A percentile compares a stretch with the other conserved stretches of the same genome.
Evolutionary conservation across 2,888 invertebrate species (phyloP).

Genomic region (Ferdinandea cuprea): DNA sequence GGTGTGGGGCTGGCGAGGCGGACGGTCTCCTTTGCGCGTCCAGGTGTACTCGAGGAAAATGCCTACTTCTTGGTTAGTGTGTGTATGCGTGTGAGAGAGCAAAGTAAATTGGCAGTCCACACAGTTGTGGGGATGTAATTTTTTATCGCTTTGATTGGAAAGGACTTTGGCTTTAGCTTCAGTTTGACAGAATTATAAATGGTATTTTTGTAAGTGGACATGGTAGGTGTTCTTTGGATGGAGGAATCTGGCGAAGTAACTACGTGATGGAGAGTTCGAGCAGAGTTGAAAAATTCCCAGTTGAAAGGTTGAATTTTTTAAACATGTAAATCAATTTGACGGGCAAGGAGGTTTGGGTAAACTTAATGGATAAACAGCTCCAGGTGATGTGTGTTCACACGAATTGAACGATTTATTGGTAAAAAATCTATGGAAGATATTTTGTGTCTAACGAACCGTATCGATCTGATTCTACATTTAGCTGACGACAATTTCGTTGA

Average conservation of each 20-base stretch:
- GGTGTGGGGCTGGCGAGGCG: constrained; percentile 7
- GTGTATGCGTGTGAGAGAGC: constrained; percentile 13
- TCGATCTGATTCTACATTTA: not conserved
- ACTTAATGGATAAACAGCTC: constrained; percentile 19
- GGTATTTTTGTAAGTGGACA: constrained; percentile 23
- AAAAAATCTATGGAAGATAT: not conserved
- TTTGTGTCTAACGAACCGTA: not conserved
- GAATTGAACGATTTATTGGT: not conserved
- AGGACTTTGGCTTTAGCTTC: constrained; percentile 34
- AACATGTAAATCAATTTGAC: constrained; percentile 47
- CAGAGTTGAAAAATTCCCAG: constrained; percentile 23
- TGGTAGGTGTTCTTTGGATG: not conserved
- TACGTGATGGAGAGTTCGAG: constrained; percentile 20
- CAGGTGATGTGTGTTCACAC: not conserved
- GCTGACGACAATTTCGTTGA: no score
- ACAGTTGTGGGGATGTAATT: constrained; percentile 59
- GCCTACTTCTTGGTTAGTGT: constrained; percentile 13
- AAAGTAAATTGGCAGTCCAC: constrained; percentile 59
- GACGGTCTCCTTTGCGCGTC: constrained; percentile 14
- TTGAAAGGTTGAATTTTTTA: constrained; percentile 24
- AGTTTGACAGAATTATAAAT: constrained; percentile 71
- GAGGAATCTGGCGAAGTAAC: constrained; percentile 18
- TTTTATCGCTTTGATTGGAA: constrained; percentile 63
- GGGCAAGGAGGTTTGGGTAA: constrained; percentile 19
- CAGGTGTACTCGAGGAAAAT: constrained; percentile 62